Evolutionary conservation across 2,888 invertebrate species (phyloP).

Genomic region (Ormyrus thymus): DNA sequence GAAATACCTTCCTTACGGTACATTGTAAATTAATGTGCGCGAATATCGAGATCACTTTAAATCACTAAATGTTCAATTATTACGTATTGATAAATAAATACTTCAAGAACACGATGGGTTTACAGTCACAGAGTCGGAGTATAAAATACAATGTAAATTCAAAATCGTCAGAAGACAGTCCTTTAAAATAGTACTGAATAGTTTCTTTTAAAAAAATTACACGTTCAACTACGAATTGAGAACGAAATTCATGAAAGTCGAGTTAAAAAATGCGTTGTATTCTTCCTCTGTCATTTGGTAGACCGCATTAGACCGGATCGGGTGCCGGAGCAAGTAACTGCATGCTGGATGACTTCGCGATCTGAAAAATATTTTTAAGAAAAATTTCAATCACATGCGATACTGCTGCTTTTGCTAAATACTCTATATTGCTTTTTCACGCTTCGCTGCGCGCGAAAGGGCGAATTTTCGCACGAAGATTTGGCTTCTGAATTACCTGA

Average conservation of each 20-base stretch:
- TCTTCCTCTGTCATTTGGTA: neutral
- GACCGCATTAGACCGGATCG: conserved; percentile 68
- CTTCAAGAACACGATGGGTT: too few species aligned
- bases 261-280: conserved; percentile 44
- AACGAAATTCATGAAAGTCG: conserved; percentile 25
- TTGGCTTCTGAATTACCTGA: conserved; percentile 63
- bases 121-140: too few species aligned
- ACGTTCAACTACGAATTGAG: conserved; percentile 8
- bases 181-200: conserved; percentile 45
- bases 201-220: conserved; percentile 21
- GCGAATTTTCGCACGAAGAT: conserved; percentile 51
- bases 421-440: too few species aligned
- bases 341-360: conserved; percentile 72
- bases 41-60: neutral
- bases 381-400: conserved; percentile 20
- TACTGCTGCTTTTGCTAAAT: too few species aligned
- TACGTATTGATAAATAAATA: too few species aligned
- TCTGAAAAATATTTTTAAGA: conserved; percentile 63
- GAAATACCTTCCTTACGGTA: neutral
- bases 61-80: neutral
- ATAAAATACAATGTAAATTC: neutral
- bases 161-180: neutral
- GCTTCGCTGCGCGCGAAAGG: too few species aligned
- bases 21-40: neutral
- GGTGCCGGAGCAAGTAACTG: conserved; percentile 71